Evolutionary conservation across 2,113 vertebrate species (phyloP), one percentile per base, ranked within the genome.

Genomic region (Stictonetta naevosa): DNA sequence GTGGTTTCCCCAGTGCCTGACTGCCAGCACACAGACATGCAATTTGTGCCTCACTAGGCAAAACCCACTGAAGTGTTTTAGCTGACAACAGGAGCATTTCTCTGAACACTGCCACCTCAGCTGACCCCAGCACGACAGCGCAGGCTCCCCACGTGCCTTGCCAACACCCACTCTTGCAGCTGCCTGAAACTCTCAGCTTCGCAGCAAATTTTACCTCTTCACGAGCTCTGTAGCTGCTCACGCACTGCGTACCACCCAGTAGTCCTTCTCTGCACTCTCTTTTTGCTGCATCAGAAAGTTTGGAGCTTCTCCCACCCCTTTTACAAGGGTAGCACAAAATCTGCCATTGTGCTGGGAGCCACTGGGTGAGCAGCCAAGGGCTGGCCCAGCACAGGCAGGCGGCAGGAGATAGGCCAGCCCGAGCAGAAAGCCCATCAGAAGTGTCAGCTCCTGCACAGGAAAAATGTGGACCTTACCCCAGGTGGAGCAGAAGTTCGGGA

Each of bases 21-120:
- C 91, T 91, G 96, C 86, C 95, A 91, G 86, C 86, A 29, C 80
- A 53, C 44, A 91, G 83, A 75, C 91, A 16, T n/a, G 69, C 68
- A 18, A 46, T 94, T 93, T 86, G 94, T 93, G 94, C 91, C 89
- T 91, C 77, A 3, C 86, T 64, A 42, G 92, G 94, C 96, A 91
- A 71, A 97, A 77, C 52, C 77, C 88, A 92, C 56, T 48, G 14
- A 64, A 86, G 82, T 89, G 92, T 93, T 96, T 89, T 93, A 88
- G 80, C 13, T 38, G 82, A 75, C 89, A 77, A 72, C 36, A 11
- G 82, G 79, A 95, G 88, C 26, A 0, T 77, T 85, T 50, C 82
- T n/a, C 46, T 2, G 64, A 50, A 46, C 7, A 1, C 3, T 6
- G 48, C 56, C 88, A 26, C 88, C 91, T 84, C 76, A 8, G 1